These are phyloP conservation scores for Steinernema hermaphroditum DNA, from an alignment of 2,888 invertebrate species.

Conservation along the genomic window DNA sequence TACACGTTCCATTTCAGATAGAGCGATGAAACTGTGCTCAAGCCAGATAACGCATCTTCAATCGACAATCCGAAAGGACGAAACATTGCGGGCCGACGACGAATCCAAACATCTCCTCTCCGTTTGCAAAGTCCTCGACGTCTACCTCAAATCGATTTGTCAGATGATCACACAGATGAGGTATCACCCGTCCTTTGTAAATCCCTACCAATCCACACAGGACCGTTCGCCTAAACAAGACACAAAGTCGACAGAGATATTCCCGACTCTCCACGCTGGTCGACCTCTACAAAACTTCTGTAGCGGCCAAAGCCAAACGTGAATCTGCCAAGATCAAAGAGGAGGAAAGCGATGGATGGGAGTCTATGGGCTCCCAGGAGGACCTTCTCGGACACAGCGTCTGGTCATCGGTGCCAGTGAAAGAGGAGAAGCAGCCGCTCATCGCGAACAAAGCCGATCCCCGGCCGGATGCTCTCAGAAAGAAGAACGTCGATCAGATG, in stretches of 20 bases:
- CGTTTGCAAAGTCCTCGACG: conserved; percentile 39
- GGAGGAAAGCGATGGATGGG: conserved; percentile 13
- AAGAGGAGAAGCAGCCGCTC: conserved; percentile 32
- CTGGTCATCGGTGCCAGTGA: neutral
- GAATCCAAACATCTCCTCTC: conserved; percentile 43
- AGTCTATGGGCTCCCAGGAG: neutral
- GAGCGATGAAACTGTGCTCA: conserved; percentile 45
- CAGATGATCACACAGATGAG: conserved; percentile 44
- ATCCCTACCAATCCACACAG: too few species aligned
- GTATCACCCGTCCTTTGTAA: too few species aligned
- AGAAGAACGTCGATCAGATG: neutral
- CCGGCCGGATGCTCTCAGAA: neutral
- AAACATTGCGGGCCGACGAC: conserved; percentile 39
- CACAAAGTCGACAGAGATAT: conserved; percentile 40
- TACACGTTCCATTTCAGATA: too few species aligned
- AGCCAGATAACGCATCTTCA: conserved; percentile 40
- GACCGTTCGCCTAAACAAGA: conserved; percentile 42
- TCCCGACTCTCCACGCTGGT: conserved; percentile 50
- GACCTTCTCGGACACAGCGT: too few species aligned
- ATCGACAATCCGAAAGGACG: conserved; percentile 37
- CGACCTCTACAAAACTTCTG: conserved; percentile 43
- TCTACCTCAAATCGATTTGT: conserved; percentile 48
- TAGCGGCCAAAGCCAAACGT: neutral
- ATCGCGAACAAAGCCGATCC: neutral
- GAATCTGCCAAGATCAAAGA: neutral